Percentiles rank a stretch among this genome's conserved stretches.
phyloP scores from a whole-genome alignment of 2,113 vertebrate species.

The Esox niger region DNA sequence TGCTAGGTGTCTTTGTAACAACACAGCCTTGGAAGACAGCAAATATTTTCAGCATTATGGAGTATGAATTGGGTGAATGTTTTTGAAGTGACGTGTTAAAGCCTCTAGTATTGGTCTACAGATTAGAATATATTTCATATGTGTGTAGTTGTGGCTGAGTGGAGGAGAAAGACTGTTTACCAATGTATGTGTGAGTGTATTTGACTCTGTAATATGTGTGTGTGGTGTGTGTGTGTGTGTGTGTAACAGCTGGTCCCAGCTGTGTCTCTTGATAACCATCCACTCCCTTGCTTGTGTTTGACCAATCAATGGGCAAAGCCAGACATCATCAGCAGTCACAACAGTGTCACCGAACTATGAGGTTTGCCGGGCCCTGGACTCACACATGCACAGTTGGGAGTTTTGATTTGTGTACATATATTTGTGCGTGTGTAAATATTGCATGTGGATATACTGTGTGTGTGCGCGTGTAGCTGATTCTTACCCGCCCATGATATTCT shows the following conservation, averaged over 20 bases:
- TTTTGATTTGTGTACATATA: neutral
- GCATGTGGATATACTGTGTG: constrained; percentile 25
- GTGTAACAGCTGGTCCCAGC: constrained; percentile 24
- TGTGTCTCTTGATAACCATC: constrained; percentile 28
- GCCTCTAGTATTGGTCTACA: neutral
- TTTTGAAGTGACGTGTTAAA: neutral
- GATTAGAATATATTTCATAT: neutral
- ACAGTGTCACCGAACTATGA: constrained; percentile 55
- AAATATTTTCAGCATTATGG: neutral
- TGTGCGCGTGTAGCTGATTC: constrained; percentile 8
- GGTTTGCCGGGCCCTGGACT: constrained; percentile 2
- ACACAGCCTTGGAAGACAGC: neutral
- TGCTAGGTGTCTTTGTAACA: neutral
- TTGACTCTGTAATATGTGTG: constrained; percentile 5
- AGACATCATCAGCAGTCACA: constrained; percentile 73
- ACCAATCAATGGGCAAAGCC: constrained; percentile 73
- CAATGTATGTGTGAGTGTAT: constrained; percentile 1
- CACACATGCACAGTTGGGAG: neutral
- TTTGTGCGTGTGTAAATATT: constrained; percentile 9
- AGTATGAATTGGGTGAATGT: neutral
- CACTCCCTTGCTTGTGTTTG: constrained; percentile 68
- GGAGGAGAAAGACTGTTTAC: neutral
- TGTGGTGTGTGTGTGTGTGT: constrained; percentile 13
- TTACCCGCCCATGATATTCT: constrained; percentile 45
- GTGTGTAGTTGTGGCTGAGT: neutral